Conservation (phyloP, 1,140 invertebrate genomes). For the Psilanteris sp. region DNA sequence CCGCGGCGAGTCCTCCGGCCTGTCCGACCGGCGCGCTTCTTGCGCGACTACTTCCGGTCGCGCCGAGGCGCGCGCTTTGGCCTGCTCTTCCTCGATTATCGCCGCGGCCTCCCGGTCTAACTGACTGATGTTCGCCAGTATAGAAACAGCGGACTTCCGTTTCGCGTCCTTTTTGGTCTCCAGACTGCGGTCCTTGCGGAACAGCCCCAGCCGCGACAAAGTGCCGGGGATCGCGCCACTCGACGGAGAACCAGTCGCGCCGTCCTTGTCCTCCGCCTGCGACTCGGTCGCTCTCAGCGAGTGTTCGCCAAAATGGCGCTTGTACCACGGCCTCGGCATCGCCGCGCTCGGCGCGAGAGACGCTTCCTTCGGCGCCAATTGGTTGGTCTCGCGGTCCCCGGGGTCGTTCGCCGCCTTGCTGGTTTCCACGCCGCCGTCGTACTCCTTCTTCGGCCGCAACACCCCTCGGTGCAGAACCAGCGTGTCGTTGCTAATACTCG, state of each 20-base stretch:
- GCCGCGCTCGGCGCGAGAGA: not conserved
- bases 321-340: conserved; percentile 84
- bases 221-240: too few species aligned
- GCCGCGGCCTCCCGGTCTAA: conserved; percentile 88
- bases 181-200: conserved; percentile 73
- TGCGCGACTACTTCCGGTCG: conserved; percentile 71
- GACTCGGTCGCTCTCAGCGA: too few species aligned
- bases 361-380: conserved; percentile 71
- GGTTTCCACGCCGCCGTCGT: conserved; percentile 13
- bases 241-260: too few species aligned
- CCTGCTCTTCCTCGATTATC: conserved; percentile 84
- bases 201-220: conserved; percentile 69
- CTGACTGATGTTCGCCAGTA: conserved; percentile 89
- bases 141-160: conserved; percentile 82
- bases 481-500: conserved; percentile 76
- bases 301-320: conserved; percentile 78
- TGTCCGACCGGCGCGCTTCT: too few species aligned
- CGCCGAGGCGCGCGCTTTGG: conserved; percentile 70
- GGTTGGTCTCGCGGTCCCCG: not conserved
- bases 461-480: conserved; percentile 73
- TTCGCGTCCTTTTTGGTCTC: conserved; percentile 78
- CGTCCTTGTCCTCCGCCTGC: too few species aligned
- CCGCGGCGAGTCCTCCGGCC: conserved; percentile 76
- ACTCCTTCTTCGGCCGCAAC: conserved; percentile 68
- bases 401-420: conserved; percentile 21